Conservation (phyloP, 2,113 vertebrate genomes). For the Psittacula cyanocephala region DNA sequence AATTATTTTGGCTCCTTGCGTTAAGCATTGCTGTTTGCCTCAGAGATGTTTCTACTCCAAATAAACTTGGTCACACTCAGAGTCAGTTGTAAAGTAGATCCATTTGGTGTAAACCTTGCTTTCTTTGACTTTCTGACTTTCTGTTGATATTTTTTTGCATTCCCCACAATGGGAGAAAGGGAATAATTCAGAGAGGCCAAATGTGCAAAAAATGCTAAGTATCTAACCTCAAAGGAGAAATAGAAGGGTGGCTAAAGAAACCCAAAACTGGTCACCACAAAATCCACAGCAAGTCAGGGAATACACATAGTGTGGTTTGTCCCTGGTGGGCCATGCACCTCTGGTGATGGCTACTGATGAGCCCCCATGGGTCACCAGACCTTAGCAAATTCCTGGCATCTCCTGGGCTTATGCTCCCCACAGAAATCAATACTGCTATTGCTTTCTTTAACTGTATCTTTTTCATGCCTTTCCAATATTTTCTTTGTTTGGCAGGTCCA, state of each 20-base stretch:
- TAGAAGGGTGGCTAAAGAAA: neutral
- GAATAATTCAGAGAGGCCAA: accelerated
- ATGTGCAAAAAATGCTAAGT: neutral
- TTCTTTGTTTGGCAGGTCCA: neutral
- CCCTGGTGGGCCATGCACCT: accelerated
- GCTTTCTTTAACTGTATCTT: neutral
- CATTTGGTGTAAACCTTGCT: neutral
- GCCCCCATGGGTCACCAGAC: accelerated
- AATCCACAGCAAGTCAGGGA: neutral
- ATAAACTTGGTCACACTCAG: neutral
- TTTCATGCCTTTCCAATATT: neutral
- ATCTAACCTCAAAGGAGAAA: neutral
- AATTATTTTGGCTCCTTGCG: neutral
- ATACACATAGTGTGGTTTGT: accelerated
- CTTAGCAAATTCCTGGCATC: neutral
- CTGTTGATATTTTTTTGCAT: neutral
- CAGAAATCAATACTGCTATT: accelerated
- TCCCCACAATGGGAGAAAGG: accelerated
- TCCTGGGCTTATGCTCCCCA: neutral
- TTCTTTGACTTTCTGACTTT: neutral
- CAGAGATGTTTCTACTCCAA: neutral
- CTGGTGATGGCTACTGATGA: neutral
- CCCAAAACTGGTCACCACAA: neutral
- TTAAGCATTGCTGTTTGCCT: neutral
- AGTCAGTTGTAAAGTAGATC: neutral